Evolutionary conservation across 2,113 vertebrate species (phyloP), one percentile per base, ranked within the genome.

Genomic region (Rana temporaria): DNA sequence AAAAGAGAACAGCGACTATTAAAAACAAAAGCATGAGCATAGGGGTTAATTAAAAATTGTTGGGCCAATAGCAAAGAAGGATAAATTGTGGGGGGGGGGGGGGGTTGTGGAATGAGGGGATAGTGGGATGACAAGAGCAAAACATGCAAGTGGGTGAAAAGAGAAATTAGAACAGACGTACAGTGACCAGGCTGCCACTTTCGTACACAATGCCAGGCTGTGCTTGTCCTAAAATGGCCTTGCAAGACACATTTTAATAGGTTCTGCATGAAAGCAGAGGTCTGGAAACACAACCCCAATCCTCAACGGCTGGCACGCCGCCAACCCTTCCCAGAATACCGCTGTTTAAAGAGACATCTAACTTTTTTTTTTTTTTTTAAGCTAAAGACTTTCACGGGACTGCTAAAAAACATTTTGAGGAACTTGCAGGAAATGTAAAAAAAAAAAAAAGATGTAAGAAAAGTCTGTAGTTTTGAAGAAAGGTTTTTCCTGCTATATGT

Each of bases 281-380:
- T 75, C 72, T 75, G 72, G 72, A 75, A 75, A 75, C 72, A 75
- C 72, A 75, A 75, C 72, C 72, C 72, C 72, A 75, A 75, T 75
- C 72, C 72, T 75, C 72, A 75, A 75, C 56, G 20, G 56, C 30
- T 75, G 72, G 72, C 72, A 34, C 4, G 5, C 56, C 2, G 56
- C 72, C 72, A 75, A 30, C 5, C 56, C 38, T 75, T 75, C 72
- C 72, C 72, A 60, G 72, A 75, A 62, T 59, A 75, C 56, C 42
- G 32, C 53, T 11, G 56, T 75, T 75, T 75, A 75, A 75, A 75
- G 72, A 57, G 72, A 75, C 22, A 60, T 20, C 14, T 62, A 75
- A 75, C 72, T 62, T 60, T 75, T 75, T 75, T 48, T 48, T 38
- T 38, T 38, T 38, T 38, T 55, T 70, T n/a, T n/a, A n/a, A n/a